phyloP scores from a whole-genome alignment of 2,888 invertebrate genomes.

The Campoplex capitator region DNA sequence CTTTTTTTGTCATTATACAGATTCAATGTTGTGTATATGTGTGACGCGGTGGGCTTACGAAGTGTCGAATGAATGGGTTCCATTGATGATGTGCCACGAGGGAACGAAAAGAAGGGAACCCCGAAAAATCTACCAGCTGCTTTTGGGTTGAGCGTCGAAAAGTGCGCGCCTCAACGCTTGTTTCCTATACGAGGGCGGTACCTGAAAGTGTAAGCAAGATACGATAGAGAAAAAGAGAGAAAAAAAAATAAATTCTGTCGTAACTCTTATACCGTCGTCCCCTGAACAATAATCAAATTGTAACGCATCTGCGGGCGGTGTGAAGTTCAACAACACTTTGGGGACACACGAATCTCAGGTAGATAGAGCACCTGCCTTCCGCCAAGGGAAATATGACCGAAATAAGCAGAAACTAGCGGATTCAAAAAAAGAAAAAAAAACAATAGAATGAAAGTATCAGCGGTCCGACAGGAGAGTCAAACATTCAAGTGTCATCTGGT shows the following conservation, averaged over 20 bases:
- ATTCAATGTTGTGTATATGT: slow-evolving; percentile 57
- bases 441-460: neutral
- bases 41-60: slow-evolving; percentile 67
- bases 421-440: neutral
- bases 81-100: slow-evolving; percentile 58
- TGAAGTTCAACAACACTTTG: slow-evolving; percentile 25
- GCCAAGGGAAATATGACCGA: neutral
- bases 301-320: slow-evolving; percentile 68
- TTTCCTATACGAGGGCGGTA: slow-evolving; percentile 69
- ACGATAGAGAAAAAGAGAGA: slow-evolving; percentile 48
- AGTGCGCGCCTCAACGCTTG: slow-evolving; percentile 52
- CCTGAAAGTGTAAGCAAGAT: slow-evolving; percentile 70
- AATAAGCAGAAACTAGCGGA: neutral
- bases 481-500: neutral
- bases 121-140: slow-evolving; percentile 69
- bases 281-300: slow-evolving; percentile 62
- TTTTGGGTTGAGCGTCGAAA: slow-evolving; percentile 40
- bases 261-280: slow-evolving; percentile 47
- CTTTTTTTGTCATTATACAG: slow-evolving; percentile 52
- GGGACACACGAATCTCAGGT: slow-evolving; percentile 28
- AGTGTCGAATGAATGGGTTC: slow-evolving; percentile 70
- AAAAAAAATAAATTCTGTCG: slow-evolving; percentile 45
- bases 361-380: slow-evolving; percentile 63
- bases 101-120: slow-evolving; percentile 44
- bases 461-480: neutral